Percentiles rank a stretch among this genome's conserved stretches.
Conservation (phyloP, 2,888 invertebrate genomes). For the Lepas anatifera region DNA sequence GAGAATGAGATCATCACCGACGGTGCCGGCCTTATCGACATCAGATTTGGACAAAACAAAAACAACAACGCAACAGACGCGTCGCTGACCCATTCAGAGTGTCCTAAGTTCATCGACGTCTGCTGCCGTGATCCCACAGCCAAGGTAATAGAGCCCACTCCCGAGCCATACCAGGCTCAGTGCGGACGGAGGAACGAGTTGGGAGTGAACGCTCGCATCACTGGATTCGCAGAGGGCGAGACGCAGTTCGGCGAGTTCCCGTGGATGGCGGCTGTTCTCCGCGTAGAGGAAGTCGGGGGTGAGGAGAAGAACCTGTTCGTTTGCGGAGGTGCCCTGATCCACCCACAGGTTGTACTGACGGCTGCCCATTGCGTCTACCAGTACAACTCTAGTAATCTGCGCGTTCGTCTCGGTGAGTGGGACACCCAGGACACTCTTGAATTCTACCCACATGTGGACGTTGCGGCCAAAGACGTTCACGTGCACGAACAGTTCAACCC, state of each 20-base stretch:
- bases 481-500: constrained; percentile 27
- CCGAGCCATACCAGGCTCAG: constrained; percentile 21
- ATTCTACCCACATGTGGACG: constrained; percentile 54
- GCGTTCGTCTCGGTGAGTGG: constrained; percentile 64
- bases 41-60: constrained; percentile 40
- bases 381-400: not conserved
- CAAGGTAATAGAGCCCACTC: constrained; percentile 7
- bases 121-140: constrained; percentile 46
- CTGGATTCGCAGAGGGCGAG: constrained; percentile 37
- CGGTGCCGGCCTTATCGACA: constrained; percentile 60
- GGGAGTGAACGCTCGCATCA: constrained; percentile 59
- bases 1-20: constrained; percentile 52
- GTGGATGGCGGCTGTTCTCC: constrained; percentile 64
- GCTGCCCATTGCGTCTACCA: constrained; percentile 64
- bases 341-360: constrained; percentile 59
- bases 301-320: constrained; percentile 44
- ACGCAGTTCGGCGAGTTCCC: constrained; percentile 67
- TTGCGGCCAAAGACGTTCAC: constrained; percentile 39
- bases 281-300: constrained; percentile 23
- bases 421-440: constrained; percentile 62
- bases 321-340: constrained; percentile 69
- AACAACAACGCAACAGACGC: not conserved
- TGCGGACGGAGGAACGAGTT: constrained; percentile 60
- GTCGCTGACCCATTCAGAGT: not conserved
- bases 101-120: constrained; percentile 52